Evolutionary conservation across 2,113 vertebrate genomes (phyloP).

Genomic region (Phalacrocorax brasilianus): DNA sequence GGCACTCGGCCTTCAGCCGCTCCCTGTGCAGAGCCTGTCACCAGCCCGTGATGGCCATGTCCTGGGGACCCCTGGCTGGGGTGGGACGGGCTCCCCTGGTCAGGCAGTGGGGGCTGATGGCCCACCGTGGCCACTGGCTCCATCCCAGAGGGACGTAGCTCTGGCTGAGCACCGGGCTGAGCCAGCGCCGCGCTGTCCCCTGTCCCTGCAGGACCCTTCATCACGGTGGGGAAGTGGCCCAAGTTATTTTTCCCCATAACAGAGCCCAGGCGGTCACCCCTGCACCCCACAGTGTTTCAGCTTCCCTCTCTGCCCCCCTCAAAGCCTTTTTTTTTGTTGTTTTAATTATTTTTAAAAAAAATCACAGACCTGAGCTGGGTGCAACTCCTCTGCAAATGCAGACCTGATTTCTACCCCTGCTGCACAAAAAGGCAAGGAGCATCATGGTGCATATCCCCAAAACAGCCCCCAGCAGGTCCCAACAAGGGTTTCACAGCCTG

Average conservation of each 20-base stretch:
- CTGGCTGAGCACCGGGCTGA: neutral
- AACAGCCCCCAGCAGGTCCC: neutral
- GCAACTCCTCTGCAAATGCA: neutral
- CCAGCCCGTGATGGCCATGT: neutral
- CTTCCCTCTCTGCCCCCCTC: neutral
- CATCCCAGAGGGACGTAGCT: neutral
- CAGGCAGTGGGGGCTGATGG: neutral
- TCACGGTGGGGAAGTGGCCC: fast-evolving
- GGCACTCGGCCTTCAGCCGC: neutral
- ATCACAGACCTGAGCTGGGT: neutral
- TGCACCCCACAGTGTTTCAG: neutral
- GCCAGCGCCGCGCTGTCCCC: neutral
- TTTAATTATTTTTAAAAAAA: neutral
- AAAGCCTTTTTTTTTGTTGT: neutral
- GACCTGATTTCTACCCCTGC: neutral
- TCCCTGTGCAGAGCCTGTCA: neutral
- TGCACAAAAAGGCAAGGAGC: neutral
- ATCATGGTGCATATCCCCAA: neutral
- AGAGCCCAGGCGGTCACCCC: neutral
- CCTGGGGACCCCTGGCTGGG: neutral
- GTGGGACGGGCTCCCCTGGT: neutral
- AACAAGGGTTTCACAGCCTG: neutral
- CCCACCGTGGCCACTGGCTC: neutral
- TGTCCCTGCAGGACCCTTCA: neutral
- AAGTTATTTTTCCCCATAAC: neutral